Base-by-base conservation (phyloP, 2,797 vertebrate genomes). In the Pelochelys cantorii region DNA sequence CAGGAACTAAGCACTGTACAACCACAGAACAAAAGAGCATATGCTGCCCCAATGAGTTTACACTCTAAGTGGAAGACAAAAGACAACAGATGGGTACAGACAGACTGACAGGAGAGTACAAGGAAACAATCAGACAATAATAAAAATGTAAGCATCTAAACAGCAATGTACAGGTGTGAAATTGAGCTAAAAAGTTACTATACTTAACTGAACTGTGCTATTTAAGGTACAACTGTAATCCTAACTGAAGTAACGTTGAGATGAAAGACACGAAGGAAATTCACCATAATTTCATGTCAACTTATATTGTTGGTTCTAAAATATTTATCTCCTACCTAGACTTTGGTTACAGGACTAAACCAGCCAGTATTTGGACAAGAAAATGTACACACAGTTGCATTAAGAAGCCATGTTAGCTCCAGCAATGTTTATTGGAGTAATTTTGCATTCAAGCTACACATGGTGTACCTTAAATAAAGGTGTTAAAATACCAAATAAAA, bases 401-500 rank as follows among this genome's bases (percentile, higher is more conserved):
- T 97, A 95, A 95, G 95, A 93, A 96, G 90, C 90, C 60, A 68
- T 92, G 94, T 90, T 96, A 96, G 93, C 90, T 96, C 94, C 94
- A 95, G 89, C 92, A 78, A 92, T 95, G 95, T 97, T 98, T 97
- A 98, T 95, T 97, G 94, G 97, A 94, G 96, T 89, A 97, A 97
- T 91, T 84, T 86, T 96, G 94, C 87, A 79, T 97, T 97, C 92
- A 8, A 91, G 87, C 91, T 95, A 91, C 96, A 97, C 94, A 96
- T 97, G 96, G 96, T 83, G 83, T 93, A 97, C 97, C 96, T 97
- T 96, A 98, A 98, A 98, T 92, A 95, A 89, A 92, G 93, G 95
- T 95, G 96, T 98, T 98, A 98, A 98, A 98, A 98, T 97, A 98
- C 95, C 98, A 98, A 98, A 98, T 98, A 98, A 98, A 98, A 97